Conservation (phyloP, 2,797 vertebrate species). For the Neosilurus hyrtlii region DNA sequence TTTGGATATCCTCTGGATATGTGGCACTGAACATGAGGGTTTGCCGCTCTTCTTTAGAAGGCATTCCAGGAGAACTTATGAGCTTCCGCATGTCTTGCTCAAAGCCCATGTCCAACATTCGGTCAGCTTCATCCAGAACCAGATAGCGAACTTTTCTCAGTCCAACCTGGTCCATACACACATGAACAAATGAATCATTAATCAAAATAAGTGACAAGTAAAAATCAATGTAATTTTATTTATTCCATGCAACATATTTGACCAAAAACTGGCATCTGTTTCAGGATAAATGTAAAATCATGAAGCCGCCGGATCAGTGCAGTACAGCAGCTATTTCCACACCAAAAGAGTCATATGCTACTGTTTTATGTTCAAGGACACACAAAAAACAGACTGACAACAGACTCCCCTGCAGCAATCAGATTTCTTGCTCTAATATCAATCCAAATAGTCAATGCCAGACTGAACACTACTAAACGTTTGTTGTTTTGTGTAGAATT, state of each 20-base stretch:
- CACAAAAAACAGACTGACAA: neutral
- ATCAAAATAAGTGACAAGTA: too few species aligned
- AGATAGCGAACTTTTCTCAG: constrained; percentile 82
- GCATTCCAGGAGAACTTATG: constrained; percentile 81
- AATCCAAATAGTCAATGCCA: neutral
- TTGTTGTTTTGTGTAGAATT: neutral
- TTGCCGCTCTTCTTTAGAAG: constrained; percentile 82
- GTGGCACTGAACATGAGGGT: constrained; percentile 97
- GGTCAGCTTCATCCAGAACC: constrained; percentile 93
- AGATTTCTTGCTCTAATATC: neutral
- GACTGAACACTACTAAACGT: neutral
- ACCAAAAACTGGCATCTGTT: neutral
- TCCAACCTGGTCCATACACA: constrained; percentile 71
- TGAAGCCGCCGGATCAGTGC: neutral
- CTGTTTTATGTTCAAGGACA: neutral
- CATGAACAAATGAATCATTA: neutral
- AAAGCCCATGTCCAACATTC: constrained; percentile 98
- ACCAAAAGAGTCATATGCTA: neutral
- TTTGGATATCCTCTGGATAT: constrained; percentile 88
- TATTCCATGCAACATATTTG: neutral
- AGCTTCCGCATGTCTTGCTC: constrained; percentile 85
- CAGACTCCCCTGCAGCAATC: neutral
- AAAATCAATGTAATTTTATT: neutral
- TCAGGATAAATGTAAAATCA: neutral
- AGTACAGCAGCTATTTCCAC: too few species aligned